phyloP scores from a whole-genome alignment of 1,140 invertebrate genomes.

The Heliothis subflexa region DNA sequence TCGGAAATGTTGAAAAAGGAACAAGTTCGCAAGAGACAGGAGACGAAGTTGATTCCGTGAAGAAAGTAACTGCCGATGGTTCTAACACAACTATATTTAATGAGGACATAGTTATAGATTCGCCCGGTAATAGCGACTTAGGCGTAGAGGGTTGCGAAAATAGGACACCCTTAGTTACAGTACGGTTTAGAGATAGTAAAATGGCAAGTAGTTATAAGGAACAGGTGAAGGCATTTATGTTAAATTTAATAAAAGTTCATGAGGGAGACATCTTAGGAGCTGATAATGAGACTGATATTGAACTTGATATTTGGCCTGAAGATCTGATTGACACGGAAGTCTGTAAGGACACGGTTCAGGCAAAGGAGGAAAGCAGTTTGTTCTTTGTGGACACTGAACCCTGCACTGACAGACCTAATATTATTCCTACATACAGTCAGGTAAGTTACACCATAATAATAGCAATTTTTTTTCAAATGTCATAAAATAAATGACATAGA shows the following conservation, averaged over 20 bases:
- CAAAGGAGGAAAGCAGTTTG: conserved; percentile 61
- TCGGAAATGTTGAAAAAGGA: neutral
- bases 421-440: conserved; percentile 78
- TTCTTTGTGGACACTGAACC: conserved; percentile 83
- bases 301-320: conserved; percentile 80
- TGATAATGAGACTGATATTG: conserved; percentile 76
- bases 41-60: conserved; percentile 40
- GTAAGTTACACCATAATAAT: conserved; percentile 56
- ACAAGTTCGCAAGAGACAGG: conserved; percentile 23
- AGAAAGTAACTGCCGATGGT: conserved; percentile 42
- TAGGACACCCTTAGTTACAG: conserved; percentile 71
- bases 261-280: conserved; percentile 54
- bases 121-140: conserved; percentile 67
- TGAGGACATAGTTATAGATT: conserved; percentile 73
- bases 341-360: conserved; percentile 40
- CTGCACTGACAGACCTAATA: conserved; percentile 51
- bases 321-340: conserved; percentile 62
- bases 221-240: conserved; percentile 75
- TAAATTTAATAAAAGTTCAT: conserved; percentile 71
- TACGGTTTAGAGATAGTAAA: conserved; percentile 75
- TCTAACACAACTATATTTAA: conserved; percentile 66
- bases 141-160: conserved; percentile 74
- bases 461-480: neutral
- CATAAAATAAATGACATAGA: no score
- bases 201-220: conserved; percentile 72